Conservation (phyloP, 2,113 vertebrate genomes). For the Dolichallabes microphthalmus region DNA sequence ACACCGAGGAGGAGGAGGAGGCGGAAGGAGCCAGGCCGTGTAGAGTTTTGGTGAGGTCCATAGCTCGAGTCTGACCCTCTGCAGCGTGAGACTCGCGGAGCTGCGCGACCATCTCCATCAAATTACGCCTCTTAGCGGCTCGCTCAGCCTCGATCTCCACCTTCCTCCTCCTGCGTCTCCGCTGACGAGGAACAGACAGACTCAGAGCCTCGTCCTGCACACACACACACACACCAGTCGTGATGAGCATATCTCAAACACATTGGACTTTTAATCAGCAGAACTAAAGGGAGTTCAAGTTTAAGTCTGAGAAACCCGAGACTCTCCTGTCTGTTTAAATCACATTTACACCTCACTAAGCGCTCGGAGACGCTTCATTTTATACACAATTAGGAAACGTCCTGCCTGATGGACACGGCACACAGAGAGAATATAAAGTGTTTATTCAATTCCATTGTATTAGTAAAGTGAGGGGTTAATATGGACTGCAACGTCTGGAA, state of each 20-base stretch:
- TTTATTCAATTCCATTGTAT: neutral
- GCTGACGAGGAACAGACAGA: constrained; percentile 86
- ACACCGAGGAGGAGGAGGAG: constrained; percentile 85
- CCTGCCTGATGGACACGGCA: neutral
- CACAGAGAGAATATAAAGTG: neutral
- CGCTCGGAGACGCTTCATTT: neutral
- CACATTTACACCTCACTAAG: neutral
- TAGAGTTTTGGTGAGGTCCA: constrained; percentile 82
- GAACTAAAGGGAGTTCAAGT: neutral
- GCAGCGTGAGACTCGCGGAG: constrained; percentile 91
- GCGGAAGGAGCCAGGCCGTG: constrained; percentile 83
- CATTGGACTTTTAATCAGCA: neutral
- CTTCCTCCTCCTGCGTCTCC: constrained; percentile 89
- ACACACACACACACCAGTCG: constrained; percentile 47
- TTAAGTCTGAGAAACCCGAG: neutral
- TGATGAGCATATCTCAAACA: neutral
- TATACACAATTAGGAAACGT: neutral
- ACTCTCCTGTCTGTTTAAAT: neutral
- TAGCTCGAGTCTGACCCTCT: constrained; percentile 76
- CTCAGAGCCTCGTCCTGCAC: constrained; percentile 86
- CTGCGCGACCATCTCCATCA: constrained; percentile 99
- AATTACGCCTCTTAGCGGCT: constrained; percentile 92
- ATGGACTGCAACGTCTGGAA: too few species aligned
- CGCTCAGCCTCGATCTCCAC: constrained; percentile 97
- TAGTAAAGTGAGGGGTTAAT: neutral